Conservation (phyloP, 2,113 vertebrate species). For the Conger conger region DNA sequence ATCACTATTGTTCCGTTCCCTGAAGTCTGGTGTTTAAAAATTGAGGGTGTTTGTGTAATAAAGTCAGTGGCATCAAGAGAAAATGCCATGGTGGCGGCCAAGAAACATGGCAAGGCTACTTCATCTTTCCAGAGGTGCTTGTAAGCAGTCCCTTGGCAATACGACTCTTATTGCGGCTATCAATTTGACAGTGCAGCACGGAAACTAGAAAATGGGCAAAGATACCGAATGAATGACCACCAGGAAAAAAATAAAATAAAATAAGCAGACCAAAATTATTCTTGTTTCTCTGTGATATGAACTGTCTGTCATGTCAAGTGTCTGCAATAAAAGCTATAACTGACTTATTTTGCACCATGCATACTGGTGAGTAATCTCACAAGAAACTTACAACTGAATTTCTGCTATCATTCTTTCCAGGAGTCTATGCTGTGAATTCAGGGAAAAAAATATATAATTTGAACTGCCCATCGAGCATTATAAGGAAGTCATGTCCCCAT, state of each 20-base stretch:
- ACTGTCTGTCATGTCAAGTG: background rate
- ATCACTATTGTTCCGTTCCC: background rate
- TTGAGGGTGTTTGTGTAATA: background rate
- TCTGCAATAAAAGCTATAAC: background rate
- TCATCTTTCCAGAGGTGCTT: background rate
- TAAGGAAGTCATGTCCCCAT: background rate
- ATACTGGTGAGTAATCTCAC: background rate
- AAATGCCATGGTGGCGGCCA: background rate
- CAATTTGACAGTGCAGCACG: background rate
- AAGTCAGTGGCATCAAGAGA: background rate
- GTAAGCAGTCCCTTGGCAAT: background rate
- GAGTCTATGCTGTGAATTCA: background rate
- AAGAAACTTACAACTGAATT: background rate
- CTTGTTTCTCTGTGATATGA: background rate
- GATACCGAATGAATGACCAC: background rate
- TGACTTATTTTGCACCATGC: background rate
- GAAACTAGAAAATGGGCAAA: background rate
- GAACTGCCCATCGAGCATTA: background rate
- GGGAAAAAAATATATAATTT: background rate
- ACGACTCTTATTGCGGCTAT: background rate
- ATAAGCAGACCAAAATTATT: background rate
- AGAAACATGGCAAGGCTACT: background rate
- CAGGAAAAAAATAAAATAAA: background rate
- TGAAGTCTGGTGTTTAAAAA: background rate
- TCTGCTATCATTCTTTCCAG: background rate